Evolutionary conservation across 2,888 invertebrate species (phyloP).

Genomic region (Gari tellinella): DNA sequence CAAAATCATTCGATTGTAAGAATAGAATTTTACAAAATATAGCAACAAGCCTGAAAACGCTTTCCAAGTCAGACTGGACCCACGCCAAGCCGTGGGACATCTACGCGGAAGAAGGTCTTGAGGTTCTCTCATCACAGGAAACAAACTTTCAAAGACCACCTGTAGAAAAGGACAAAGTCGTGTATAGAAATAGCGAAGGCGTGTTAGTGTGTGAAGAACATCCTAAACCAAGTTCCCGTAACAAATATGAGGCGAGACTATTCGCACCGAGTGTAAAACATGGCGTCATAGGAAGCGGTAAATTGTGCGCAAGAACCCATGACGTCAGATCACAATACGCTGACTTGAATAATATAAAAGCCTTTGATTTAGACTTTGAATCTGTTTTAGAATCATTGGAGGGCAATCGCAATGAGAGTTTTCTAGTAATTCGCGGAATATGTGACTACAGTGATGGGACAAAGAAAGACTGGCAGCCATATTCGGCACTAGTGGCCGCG

Average conservation of each 20-base stretch:
- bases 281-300: slow-evolving; percentile 92
- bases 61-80: slow-evolving; percentile 57
- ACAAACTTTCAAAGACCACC: slow-evolving; percentile 79
- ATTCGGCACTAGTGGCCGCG: slow-evolving; percentile 95
- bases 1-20: slow-evolving; percentile 69
- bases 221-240: slow-evolving; percentile 47
- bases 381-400: slow-evolving; percentile 93
- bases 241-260: slow-evolving; percentile 75
- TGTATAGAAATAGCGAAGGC: slow-evolving; percentile 70
- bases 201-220: slow-evolving; percentile 58
- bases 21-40: slow-evolving; percentile 68
- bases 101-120: slow-evolving; percentile 90
- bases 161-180: slow-evolving; percentile 72
- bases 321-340: slow-evolving; percentile 94
- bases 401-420: slow-evolving; percentile 87
- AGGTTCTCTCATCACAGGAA: slow-evolving; percentile 85
- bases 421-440: slow-evolving; percentile 89
- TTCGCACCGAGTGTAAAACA: slow-evolving; percentile 87
- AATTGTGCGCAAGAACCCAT: slow-evolving; percentile 91
- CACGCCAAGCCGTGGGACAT: slow-evolving; percentile 89
- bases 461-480: slow-evolving; percentile 98
- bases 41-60: slow-evolving; percentile 61
- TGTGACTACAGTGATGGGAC: slow-evolving; percentile 98
- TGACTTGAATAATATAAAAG: slow-evolving; percentile 91
- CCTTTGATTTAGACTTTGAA: slow-evolving; percentile 97